These are phyloP conservation scores for Harpagoxenus sublaevis DNA, from an alignment of 2,888 invertebrate genomes.

Conservation along the genomic window DNA sequence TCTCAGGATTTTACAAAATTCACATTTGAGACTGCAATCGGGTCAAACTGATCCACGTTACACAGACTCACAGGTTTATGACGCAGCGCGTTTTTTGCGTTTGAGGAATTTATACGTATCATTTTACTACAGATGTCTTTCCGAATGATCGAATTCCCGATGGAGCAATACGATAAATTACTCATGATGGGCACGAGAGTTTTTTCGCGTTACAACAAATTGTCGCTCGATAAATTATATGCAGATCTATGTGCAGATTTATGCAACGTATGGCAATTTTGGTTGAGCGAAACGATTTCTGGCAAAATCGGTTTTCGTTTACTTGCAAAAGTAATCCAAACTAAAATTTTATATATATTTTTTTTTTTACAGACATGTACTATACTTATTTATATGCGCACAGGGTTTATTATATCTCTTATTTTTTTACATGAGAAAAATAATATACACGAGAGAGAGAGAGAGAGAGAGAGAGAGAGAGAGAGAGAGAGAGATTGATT, in stretches of 20 bases:
- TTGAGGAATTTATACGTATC: constrained; percentile 12
- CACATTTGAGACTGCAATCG: not conserved
- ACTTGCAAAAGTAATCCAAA: not conserved
- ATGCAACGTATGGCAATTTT: not conserved
- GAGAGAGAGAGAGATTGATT: not conserved
- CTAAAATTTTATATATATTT: not conserved
- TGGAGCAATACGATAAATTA: constrained; percentile 18
- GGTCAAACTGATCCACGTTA: constrained; percentile 9
- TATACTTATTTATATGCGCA: not conserved
- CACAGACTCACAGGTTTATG: not conserved
- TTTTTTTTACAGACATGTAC: not conserved
- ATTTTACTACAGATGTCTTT: constrained; percentile 8
- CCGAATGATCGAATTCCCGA: constrained; percentile 7
- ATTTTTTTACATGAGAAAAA: not conserved
- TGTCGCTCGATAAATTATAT: constrained; percentile 15
- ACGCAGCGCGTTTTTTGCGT: not conserved
- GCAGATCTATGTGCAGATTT: constrained; percentile 9
- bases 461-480: not conserved
- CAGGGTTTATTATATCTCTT: not conserved
- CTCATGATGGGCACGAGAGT: not conserved
- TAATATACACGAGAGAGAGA: not conserved
- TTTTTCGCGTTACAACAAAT: constrained; percentile 37
- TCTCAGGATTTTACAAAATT: constrained; percentile 1
- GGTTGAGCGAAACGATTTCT: not conserved
- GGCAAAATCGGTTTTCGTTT: not conserved